Base-by-base conservation (phyloP, 2,113 vertebrate species). In the Sinocyclocheilus grahami region DNA sequence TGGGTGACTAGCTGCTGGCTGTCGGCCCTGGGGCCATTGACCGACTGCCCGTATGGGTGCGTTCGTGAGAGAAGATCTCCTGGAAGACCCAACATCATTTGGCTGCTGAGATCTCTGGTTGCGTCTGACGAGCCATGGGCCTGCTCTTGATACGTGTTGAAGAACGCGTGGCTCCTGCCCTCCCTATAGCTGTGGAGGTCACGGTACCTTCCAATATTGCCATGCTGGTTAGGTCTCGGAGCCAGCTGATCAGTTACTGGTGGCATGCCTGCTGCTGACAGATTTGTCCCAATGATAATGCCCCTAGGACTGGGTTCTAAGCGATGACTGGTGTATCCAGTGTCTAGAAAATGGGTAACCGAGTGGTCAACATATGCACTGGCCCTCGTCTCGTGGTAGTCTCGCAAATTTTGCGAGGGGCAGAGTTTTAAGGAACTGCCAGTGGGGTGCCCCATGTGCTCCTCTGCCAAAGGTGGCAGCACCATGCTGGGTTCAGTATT, bases 391-490 rank as follows among this genome's bases (percentile, higher is more conserved):
- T 93, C 92, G 87, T 91, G 89, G 71, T 94, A 94, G 91, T 95
- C 95, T 92, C 93, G 90, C 90, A 94, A 92, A 94, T 89, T 86
- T 92, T 86, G 90, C 87, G 91, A 92, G 88, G 93, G 89, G 91
- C 94, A 95, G 94, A 95, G 94, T 94, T 96, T 96, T 95, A 94
- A 92, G 91, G 87, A 88, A 87, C 74, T 92, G 90, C 93, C 91
- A 92, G 92, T 92, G 89, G 94, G 92, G 93, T 91, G 92, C 90
- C 92, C 90, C 89, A 90, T 86, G 89, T 93, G 89, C 89, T 92
- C 89, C 91, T 89, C 89, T 90, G 93, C 91, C 92, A 91, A 92
- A 92, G 93, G 91, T 92, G 94, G 90, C 93, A 92, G 92, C 93
- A 92, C 88, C 91, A 94, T 84, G 89, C 92, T 94, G 90, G 85